A percentile compares a stretch with the other conserved stretches of the same genome.
Evolutionary conservation across 2,888 invertebrate species (phyloP).

Genomic region (Latrodectus elegans): DNA sequence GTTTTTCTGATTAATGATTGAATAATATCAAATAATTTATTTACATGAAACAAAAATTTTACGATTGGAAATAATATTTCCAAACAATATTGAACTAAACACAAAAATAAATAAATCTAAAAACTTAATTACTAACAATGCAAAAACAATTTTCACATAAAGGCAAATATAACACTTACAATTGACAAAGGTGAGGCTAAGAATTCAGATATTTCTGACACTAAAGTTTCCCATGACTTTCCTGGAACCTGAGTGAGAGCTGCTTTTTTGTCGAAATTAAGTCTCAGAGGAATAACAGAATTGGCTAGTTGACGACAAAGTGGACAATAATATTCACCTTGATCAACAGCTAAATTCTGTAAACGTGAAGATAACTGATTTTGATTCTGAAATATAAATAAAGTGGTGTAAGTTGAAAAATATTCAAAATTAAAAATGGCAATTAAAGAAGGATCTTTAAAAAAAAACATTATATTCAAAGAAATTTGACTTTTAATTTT

Average conservation of each 20-base stretch:
- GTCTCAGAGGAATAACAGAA: conserved; percentile 83
- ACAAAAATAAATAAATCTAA: conserved; percentile 23
- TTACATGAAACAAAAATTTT: neutral
- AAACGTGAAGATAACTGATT: conserved; percentile 79
- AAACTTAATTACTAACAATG: conserved; percentile 23
- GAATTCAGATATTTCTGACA: conserved; percentile 76
- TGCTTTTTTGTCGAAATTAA: conserved; percentile 79
- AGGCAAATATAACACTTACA: conserved; percentile 71
- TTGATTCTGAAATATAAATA: conserved; percentile 50
- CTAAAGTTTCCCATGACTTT: conserved; percentile 75
- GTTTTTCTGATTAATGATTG: conserved; percentile 57
- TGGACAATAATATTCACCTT: conserved; percentile 95
- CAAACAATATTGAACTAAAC: conserved; percentile 18
- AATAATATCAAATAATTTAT: neutral
- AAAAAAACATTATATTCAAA: too few relatives aligned
- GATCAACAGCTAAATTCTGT: conserved; percentile 80
- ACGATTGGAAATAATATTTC: neutral
- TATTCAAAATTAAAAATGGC: neutral
- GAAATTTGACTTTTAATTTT: too few relatives aligned
- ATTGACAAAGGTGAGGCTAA: conserved; percentile 75
- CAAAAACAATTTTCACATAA: neutral
- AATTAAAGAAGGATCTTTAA: neutral
- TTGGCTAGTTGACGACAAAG: conserved; percentile 94
- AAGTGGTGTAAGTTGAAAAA: neutral
- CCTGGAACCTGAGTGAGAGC: conserved; percentile 76